phyloP scores from a whole-genome alignment of 2,113 vertebrate genomes.

The Chelonoidis abingdonii region DNA sequence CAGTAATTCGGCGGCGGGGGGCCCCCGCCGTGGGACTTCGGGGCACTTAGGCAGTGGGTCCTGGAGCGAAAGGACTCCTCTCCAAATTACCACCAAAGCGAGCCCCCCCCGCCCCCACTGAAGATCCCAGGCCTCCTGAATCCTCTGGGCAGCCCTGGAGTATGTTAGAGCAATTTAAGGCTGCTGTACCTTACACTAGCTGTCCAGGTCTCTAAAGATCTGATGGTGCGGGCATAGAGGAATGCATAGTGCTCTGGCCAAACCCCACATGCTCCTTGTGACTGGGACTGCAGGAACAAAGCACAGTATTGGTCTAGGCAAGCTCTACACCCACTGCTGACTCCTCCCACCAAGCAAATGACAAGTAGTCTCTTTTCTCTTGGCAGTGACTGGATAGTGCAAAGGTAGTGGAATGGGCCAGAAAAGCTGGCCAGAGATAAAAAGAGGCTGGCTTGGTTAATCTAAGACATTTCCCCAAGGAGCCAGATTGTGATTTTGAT shows the following conservation, averaged over 20 bases:
- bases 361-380: background rate
- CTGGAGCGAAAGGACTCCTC: too few species aligned
- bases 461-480: background rate
- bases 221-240: slow-evolving; percentile 46
- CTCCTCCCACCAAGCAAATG: background rate
- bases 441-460: background rate
- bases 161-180: background rate
- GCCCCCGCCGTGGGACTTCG: too few species aligned
- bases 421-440: background rate
- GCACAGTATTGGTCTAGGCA: background rate
- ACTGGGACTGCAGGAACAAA: background rate
- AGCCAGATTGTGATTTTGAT: background rate
- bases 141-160: background rate
- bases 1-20: too few species aligned
- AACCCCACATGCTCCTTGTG: slow-evolving; percentile 34
- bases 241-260: background rate
- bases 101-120: too few species aligned
- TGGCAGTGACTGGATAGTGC: background rate
- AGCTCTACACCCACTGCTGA: slow-evolving; percentile 5
- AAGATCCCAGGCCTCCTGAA: too few species aligned
- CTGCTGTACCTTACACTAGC: background rate
- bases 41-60: too few species aligned
- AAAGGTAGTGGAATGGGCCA: background rate
- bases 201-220: background rate
- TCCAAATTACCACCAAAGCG: too few species aligned